A percentile compares a stretch with the other conserved stretches of the same genome.
phyloP scores from a whole-genome alignment of 2,888 invertebrate genomes.

The Spisula subtruncata region DNA sequence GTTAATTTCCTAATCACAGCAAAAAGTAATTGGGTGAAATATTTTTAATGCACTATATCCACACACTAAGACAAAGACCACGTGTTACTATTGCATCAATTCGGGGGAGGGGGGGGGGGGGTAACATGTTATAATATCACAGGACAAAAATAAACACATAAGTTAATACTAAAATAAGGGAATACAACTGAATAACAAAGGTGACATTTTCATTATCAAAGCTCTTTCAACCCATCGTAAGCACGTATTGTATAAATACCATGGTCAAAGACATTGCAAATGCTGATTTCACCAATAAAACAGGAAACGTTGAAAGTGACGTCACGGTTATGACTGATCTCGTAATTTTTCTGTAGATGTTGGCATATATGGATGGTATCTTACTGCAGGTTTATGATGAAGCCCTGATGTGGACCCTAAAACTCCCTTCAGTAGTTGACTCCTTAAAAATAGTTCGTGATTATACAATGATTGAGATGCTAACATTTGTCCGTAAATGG shows the following conservation, averaged over 20 bases:
- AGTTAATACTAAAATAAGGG: neutral
- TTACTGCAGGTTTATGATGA: conserved; percentile 56
- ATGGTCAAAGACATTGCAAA: too few species aligned
- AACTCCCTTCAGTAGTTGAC: conserved; percentile 62
- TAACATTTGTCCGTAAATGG: conserved; percentile 68
- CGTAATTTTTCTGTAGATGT: conserved; percentile 55
- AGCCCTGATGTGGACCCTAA: conserved; percentile 45
- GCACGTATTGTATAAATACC: neutral
- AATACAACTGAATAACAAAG: neutral
- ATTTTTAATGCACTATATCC: too few species aligned
- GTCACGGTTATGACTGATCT: conserved; percentile 48
- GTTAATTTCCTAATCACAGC: too few species aligned
- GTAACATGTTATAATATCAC: neutral
- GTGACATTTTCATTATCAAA: neutral
- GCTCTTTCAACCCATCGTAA: neutral
- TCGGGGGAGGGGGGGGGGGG: too few species aligned
- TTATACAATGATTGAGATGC: conserved; percentile 68
- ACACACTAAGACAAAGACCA: neutral
- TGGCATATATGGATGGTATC: conserved; percentile 69
- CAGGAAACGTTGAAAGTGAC: neutral
- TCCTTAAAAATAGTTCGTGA: conserved; percentile 69
- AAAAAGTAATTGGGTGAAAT: too few species aligned
- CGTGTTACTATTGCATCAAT: neutral
- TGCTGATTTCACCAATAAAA: too few species aligned
- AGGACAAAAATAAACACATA: neutral